Base-by-base conservation (phyloP, 2,888 invertebrate species). In the Eupithecia inturbata region DNA sequence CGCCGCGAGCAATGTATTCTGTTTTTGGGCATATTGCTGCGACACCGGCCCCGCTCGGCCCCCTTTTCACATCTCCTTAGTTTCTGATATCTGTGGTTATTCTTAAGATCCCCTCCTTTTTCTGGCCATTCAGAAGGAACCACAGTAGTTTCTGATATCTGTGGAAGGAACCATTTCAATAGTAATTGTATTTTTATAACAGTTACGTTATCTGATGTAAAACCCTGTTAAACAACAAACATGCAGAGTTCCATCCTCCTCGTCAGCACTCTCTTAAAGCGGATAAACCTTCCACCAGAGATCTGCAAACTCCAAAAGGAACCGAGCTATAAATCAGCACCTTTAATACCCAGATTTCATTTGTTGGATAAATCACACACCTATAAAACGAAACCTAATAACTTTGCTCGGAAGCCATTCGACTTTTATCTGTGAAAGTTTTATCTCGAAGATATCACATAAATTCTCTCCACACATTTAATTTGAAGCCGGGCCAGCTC, bases 381-480 rank as follows among this genome's bases (percentile, higher is more conserved):
- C 71, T 66, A 66, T 71, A 71, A 71, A 71, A 66, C 28, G 71
- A 71, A 71, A 66, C 57, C 71, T 71, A 67, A 67, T 67, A 60
- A 62, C 71, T 72, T 53, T 14, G 66, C 67, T 60, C 22, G 53
- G 53, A 68, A 71, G 28, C 70, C 28, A 70, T 72, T 76, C 73
- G 67, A 73, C 66, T 68, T 73, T 70, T 77, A 70, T 76, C 68
- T 71, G 64, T 62, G 53, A 66, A 66, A 66, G 62, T 74, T 76
- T 79, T 77, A 80, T 79, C 77, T 76, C 68, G 31, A 67, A 63
- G 71, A 77, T 77, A 69, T 77, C 64, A 72, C 77, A 80, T 82
- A 80, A 80, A 81, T 81, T 78, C 75, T 73, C 71, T 71, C 73
- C 75, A 68, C 74, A 76, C 80, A 80, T 82, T 82, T 82, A 83